Conservation (phyloP, 1,140 invertebrate genomes). For the Brachionus rotundiformis region DNA sequence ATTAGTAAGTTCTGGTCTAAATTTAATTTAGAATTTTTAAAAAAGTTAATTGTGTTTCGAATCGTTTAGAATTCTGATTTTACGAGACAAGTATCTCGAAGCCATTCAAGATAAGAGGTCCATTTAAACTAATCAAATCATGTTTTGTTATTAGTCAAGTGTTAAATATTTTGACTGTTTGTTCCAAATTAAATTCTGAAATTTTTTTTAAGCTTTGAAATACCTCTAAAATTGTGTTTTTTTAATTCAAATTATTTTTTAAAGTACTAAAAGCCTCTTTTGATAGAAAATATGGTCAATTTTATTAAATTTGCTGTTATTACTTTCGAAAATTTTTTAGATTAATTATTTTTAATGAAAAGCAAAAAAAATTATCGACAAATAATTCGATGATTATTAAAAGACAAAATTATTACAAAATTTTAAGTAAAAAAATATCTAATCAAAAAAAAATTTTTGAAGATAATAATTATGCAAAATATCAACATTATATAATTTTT, state of each 20-base stretch:
- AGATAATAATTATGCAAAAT: too few species aligned
- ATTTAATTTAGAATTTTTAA: neutral
- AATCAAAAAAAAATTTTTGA: too few species aligned
- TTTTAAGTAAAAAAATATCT: too few species aligned
- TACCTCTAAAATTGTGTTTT: neutral
- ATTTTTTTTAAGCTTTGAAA: neutral
- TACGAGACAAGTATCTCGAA: conserved; percentile 1
- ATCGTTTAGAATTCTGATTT: conserved; percentile 8
- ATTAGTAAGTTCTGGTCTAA: neutral
- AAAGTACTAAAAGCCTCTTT: too few species aligned
- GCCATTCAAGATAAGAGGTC: conserved; percentile 17
- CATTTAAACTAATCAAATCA: conserved; percentile 11
- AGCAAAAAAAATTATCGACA: too few species aligned
- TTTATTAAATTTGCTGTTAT: too few species aligned
- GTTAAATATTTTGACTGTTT: neutral
- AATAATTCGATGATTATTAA: too few species aligned
- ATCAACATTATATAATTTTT: too few species aligned
- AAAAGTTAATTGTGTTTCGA: conserved; percentile 10
- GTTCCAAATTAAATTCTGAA: neutral
- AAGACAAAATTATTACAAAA: too few species aligned
- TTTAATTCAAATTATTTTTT: neutral
- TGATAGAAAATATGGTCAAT: too few species aligned
- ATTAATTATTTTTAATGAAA: too few species aligned
- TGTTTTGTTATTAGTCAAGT: conserved; percentile 1
- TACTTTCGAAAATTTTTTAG: too few species aligned